Evolutionary conservation across 2,888 invertebrate genomes (phyloP).

Genomic region (Alitta virens): DNA sequence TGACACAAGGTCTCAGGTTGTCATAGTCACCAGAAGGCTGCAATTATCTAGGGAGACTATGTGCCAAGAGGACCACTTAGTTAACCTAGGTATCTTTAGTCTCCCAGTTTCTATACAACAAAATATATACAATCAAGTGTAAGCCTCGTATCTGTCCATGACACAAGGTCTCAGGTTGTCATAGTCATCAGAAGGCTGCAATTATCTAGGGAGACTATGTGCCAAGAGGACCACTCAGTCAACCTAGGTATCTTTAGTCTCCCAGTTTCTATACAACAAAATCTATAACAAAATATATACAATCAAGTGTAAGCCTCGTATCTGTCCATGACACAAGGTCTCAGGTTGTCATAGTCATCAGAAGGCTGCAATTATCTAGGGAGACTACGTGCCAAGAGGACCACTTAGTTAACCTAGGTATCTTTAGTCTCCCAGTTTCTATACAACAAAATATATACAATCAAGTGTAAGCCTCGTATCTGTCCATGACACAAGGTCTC

Average conservation of each 20-base stretch:
- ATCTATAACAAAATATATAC: no score
- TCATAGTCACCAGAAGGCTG: conserved; percentile 51
- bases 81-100: neutral
- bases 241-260: neutral
- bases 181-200: conserved; percentile 51
- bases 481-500: conserved; percentile 43
- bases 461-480: conserved; percentile 46
- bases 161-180: conserved; percentile 30
- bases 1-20: conserved; percentile 30
- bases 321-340: conserved; percentile 45
- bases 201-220: conserved; percentile 41
- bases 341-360: conserved; percentile 49
- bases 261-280: no score
- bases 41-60: conserved; percentile 40
- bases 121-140: no score
- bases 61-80: conserved; percentile 19
- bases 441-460: no score
- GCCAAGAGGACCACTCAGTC: conserved; percentile 11
- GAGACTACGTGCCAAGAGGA: conserved; percentile 31
- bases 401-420: neutral
- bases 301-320: conserved; percentile 42
- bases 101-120: no score
- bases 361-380: conserved; percentile 43
- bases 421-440: neutral
- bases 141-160: conserved; percentile 53